These are phyloP conservation scores for Chlamydotis undulata DNA, from an alignment of 2,113 vertebrate genomes.

Conservation along the genomic window DNA sequence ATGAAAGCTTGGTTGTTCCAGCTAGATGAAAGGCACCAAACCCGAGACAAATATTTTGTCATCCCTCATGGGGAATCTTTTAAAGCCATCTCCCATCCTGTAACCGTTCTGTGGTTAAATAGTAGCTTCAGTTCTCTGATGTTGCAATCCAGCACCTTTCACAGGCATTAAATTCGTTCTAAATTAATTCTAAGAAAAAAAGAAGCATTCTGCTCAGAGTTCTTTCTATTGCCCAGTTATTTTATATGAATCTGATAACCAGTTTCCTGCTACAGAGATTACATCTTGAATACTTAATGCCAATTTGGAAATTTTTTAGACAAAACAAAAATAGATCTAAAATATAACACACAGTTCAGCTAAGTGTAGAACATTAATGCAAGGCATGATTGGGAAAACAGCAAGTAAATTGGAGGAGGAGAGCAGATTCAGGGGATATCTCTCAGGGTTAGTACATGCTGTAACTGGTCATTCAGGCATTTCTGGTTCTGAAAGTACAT, in stretches of 20 bases:
- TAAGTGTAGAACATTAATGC: slow-evolving; percentile 78
- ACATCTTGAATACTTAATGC: slow-evolving; percentile 79
- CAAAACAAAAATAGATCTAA: slow-evolving; percentile 77
- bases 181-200: slow-evolving; percentile 71
- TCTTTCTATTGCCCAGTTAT: slow-evolving; percentile 73
- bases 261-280: slow-evolving; percentile 75
- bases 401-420: slow-evolving; percentile 62
- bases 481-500: slow-evolving; percentile 50
- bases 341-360: slow-evolving; percentile 74
- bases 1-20: not conserved
- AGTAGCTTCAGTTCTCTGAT: slow-evolving; percentile 60
- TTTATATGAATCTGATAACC: slow-evolving; percentile 74
- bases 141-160: slow-evolving; percentile 68
- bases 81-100: slow-evolving; percentile 46
- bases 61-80: not conserved
- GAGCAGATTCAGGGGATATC: slow-evolving; percentile 33
- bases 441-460: slow-evolving; percentile 52
- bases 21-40: not conserved
- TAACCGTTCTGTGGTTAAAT: slow-evolving; percentile 63
- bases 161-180: slow-evolving; percentile 73
- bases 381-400: slow-evolving; percentile 76
- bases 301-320: slow-evolving; percentile 79
- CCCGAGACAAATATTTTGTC: not conserved
- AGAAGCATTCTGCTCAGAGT: slow-evolving; percentile 68
- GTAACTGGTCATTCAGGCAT: slow-evolving; percentile 54